Percentiles rank a stretch among this genome's conserved stretches.
These are phyloP conservation scores for Apostichopus parvimensis DNA, from an alignment of 35 echinoderm and acorn worm species.

Conservation along the genomic window DNA sequence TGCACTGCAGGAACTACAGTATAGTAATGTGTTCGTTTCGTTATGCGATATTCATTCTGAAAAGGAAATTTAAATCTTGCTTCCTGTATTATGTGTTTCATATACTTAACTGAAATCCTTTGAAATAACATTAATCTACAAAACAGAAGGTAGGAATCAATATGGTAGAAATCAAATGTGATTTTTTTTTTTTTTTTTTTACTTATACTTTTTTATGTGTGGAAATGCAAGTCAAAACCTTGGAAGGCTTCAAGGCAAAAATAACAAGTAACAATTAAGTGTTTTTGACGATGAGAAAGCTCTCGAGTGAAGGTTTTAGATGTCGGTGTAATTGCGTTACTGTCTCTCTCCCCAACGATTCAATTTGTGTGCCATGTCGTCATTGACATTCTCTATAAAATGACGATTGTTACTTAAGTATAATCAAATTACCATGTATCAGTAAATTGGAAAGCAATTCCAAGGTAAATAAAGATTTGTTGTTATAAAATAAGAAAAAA, in stretches of 20 bases:
- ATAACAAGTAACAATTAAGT: conserved; percentile 15
- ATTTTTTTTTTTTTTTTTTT: no score
- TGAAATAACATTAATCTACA: no score
- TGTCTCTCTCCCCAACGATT: conserved; percentile 1
- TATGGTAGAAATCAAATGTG: no score
- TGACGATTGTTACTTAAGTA: conserved; percentile 48
- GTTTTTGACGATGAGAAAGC: neutral
- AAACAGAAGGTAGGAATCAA: no score
- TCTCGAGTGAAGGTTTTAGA: conserved; percentile 9
- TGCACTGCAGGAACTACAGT: no score
- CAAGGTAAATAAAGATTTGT: conserved; percentile 52
- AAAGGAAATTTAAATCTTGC: no score
- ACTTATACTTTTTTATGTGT: no score
- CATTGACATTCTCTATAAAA: conserved; percentile 44
- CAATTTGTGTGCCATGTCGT: conserved; percentile 2
- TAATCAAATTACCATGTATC: conserved; percentile 54
- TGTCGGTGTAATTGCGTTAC: conserved; percentile 38
- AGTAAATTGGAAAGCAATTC: conserved; percentile 50
- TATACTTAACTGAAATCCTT: no score
- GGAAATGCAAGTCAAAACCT: neutral
- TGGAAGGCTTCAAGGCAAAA: neutral
- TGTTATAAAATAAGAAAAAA: conserved; percentile 49
- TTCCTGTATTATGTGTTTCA: no score
- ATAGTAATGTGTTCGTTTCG: no score
- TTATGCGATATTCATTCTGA: no score